Percentiles rank a stretch among this genome's conserved stretches.
These are phyloP conservation scores for Cyrtonyx montezumae DNA, from an alignment of 2,113 vertebrate species.

Conservation along the genomic window DNA sequence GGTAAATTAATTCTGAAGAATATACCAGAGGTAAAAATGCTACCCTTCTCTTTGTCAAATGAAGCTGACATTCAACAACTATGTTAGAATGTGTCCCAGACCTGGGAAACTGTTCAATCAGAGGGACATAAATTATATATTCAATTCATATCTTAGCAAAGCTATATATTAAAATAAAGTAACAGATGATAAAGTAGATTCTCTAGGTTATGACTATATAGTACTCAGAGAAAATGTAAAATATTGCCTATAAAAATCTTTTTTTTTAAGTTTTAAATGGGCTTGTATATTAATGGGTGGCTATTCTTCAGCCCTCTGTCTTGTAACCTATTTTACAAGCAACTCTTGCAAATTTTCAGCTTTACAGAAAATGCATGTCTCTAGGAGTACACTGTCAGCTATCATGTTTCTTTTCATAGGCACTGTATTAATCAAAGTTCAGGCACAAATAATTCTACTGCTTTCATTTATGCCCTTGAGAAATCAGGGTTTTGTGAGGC, in stretches of 20 bases:
- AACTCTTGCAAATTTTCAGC: not conserved
- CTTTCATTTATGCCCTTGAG: not conserved
- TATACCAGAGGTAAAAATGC: not conserved
- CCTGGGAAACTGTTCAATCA: not conserved
- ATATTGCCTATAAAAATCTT: slow-evolving; percentile 4
- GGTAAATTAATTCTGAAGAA: not conserved
- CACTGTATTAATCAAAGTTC: slow-evolving; percentile 7
- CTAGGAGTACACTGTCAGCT: not conserved
- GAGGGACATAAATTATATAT: not conserved
- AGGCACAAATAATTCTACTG: not conserved
- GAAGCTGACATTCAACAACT: not conserved
- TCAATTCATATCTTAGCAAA: not conserved
- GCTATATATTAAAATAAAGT: not conserved
- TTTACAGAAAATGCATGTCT: not conserved
- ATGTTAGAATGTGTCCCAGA: not conserved
- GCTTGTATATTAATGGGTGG: slow-evolving; percentile 5
- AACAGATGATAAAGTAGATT: not conserved
- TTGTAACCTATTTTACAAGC: not conserved
- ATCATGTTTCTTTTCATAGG: not conserved
- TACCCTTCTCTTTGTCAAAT: not conserved
- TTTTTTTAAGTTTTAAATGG: slow-evolving; percentile 8
- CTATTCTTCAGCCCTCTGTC: not conserved
- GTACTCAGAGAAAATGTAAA: slow-evolving; percentile 20
- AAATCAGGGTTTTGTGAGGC: not conserved
- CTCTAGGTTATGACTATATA: not conserved